phyloP scores from a whole-genome alignment of 2,888 invertebrate species.

The Ectemnius continuus region DNA sequence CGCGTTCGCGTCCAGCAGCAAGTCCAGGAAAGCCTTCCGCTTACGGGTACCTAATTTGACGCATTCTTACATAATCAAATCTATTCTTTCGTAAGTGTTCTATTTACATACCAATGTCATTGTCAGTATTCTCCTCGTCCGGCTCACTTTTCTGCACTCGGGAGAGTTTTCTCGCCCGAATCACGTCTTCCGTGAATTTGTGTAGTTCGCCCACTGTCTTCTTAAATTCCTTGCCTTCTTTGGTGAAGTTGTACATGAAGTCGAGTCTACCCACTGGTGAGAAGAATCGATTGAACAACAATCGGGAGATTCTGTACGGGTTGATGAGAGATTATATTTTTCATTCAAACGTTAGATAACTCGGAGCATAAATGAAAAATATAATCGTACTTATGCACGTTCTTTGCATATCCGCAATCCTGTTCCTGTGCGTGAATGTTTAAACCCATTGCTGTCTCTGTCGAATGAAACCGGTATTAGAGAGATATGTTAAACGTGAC shows the following conservation, averaged over 20 bases:
- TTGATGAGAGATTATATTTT: not conserved
- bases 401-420: not conserved
- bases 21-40: slow-evolving; percentile 48
- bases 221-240: not conserved
- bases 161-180: slow-evolving; percentile 48
- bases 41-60: not conserved
- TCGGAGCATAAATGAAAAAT: not conserved
- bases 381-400: not conserved
- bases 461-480: not conserved
- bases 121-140: slow-evolving; percentile 72
- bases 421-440: not conserved
- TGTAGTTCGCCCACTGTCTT: not conserved
- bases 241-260: not conserved
- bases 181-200: slow-evolving; percentile 16
- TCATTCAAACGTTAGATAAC: not conserved
- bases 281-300: not conserved
- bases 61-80: too few relatives aligned
- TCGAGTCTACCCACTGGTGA: not conserved
- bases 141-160: slow-evolving; percentile 70
- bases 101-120: too few relatives aligned
- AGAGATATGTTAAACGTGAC: not conserved
- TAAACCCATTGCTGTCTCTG: not conserved
- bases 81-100: too few relatives aligned
- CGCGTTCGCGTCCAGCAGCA: slow-evolving; percentile 81
- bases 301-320: not conserved